Evolutionary conservation across 1,140 invertebrate genomes (phyloP).

Genomic region (Vollenhovia emeryi): DNA sequence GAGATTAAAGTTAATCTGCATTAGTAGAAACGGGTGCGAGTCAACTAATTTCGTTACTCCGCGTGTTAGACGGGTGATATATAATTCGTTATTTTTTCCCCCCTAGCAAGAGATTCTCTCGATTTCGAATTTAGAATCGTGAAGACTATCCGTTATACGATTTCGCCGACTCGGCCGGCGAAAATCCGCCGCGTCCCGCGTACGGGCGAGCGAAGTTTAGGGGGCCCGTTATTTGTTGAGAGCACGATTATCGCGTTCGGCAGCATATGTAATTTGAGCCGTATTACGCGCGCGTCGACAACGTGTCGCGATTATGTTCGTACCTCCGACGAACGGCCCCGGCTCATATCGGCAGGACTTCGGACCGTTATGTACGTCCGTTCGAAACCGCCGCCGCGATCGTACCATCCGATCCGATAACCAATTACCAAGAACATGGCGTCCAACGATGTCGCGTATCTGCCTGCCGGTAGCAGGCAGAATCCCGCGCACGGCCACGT

Average conservation of each 20-base stretch:
- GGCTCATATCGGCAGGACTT: constrained; percentile 48
- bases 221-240: constrained; percentile 70
- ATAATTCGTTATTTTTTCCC: not conserved
- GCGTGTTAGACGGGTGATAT: not conserved
- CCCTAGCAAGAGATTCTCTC: not conserved
- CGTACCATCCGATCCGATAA: constrained; percentile 73
- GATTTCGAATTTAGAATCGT: not conserved
- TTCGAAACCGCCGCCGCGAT: constrained; percentile 47
- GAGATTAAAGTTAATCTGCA: too few relatives aligned
- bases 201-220: constrained; percentile 5
- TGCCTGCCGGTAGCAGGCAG: constrained; percentile 1
- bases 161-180: not conserved
- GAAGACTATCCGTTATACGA: not conserved
- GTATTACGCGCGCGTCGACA: constrained; percentile 74
- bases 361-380: constrained; percentile 36
- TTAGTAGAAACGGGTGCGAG: too few relatives aligned
- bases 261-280: constrained; percentile 72
- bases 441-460: constrained; percentile 70
- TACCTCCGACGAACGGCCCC: constrained; percentile 56
- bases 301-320: constrained; percentile 76
- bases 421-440: constrained; percentile 76
- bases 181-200: not conserved
- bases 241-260: constrained; percentile 69
- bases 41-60: not conserved
- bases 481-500: constrained; percentile 33